Evolutionary conservation across 2,888 invertebrate genomes (phyloP).

Genomic region (Taenaris catops): DNA sequence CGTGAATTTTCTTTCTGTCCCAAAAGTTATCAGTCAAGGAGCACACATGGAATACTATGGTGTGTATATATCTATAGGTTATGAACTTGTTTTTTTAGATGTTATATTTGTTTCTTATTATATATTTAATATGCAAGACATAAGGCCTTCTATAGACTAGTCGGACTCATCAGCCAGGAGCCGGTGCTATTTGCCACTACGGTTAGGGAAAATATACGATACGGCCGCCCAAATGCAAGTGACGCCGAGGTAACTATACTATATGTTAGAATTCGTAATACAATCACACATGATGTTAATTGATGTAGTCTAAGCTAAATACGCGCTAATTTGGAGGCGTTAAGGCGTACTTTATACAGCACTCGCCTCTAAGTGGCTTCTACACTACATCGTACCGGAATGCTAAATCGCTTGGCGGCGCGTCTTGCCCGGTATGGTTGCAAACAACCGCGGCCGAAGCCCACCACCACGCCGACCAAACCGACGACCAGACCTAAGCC

Average conservation of each 20-base stretch:
- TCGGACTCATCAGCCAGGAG: slow-evolving; percentile 96
- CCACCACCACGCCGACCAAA: too few species aligned
- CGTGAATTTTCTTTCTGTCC: slow-evolving; percentile 45
- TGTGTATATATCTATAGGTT: slow-evolving; percentile 44
- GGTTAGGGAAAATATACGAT: slow-evolving; percentile 96
- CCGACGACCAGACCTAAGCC: too few species aligned
- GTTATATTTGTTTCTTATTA: background rate
- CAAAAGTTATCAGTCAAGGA: slow-evolving; percentile 64
- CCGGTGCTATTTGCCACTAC: slow-evolving; percentile 95
- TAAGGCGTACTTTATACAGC: too few species aligned
- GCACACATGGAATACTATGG: slow-evolving; percentile 63
- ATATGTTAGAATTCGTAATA: too few species aligned
- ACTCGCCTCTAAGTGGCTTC: too few species aligned
- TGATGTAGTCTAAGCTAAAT: too few species aligned
- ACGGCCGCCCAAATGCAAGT: slow-evolving; percentile 86
- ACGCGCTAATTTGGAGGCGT: too few species aligned
- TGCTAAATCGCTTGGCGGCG: too few species aligned
- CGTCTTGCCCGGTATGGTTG: too few species aligned
- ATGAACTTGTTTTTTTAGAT: slow-evolving; percentile 1
- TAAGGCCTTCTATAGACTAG: slow-evolving; percentile 74
- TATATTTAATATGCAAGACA: background rate
- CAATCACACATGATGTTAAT: too few species aligned
- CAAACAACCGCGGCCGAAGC: too few species aligned
- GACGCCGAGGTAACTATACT: slow-evolving; percentile 86
- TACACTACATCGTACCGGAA: too few species aligned